Base-by-base conservation (phyloP, 2,113 vertebrate genomes). In the Herpetotheres cachinnans region DNA sequence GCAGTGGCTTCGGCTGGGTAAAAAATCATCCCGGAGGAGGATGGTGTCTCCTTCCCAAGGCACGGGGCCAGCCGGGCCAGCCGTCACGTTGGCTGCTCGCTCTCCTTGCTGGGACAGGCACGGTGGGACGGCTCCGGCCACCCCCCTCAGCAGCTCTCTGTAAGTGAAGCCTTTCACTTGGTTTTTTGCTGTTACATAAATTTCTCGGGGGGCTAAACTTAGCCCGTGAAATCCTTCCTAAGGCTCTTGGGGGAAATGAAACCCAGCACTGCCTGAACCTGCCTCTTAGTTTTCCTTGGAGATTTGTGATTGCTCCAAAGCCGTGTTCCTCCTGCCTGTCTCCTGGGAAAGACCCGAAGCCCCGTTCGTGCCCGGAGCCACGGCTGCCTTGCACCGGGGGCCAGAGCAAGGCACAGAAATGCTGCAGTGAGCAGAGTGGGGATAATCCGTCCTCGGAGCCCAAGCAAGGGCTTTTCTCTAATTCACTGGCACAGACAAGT, bases 121-220 rank as follows among this genome's bases (percentile, higher is more conserved):
- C 69, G 1, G 1, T 5, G 27, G 82, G 59, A 30, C 3, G 6
- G 36, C 40, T 72, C 66, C 18, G 0, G 5, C 24, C 0, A 0
- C 47, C 32, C 49, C 63, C 10, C 52, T 20, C 29, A 14, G 76
- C 44, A 20, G 54, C 30, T 29, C 2, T 38, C 44, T n/a, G 34
- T 14, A 6, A n/a, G 30, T 1, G 0, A 16, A 52, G 36, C 76
- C 69, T 91, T 81, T 74, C 30, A 14, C 90, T 58, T 38, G 52
- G 0, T 36, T 30, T 76, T 86, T 63, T 72, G 63, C 87, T 58
- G 55, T 90, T 93, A 85, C 71, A 65, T 95, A 82, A 76, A 95
- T 90, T 79, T 79, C 88, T 82, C 78, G 0, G 44, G 82, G 81
- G 38, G n/a, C 32, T 90, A 6, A 91, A 79, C 73, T 52, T 47